Base-by-base conservation (phyloP, 2,888 invertebrate genomes). In the Agrochola lychnidis region DNA sequence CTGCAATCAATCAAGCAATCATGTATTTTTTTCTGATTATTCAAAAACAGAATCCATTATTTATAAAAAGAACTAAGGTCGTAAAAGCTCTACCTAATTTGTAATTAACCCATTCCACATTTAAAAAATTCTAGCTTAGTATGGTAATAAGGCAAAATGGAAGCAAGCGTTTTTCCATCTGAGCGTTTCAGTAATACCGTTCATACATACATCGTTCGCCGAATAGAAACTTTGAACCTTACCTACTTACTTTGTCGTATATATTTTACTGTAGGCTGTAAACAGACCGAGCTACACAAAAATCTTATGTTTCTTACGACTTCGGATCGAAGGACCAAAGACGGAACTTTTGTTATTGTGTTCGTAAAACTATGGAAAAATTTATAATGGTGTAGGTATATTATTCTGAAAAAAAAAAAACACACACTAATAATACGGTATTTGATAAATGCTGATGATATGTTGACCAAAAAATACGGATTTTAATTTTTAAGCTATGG, bases 81-180 rank as follows among this genome's bases (percentile, higher is more conserved):
- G 7, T 30, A 48, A 67, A 61, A 61, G 14, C 42, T 48, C 25
- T 4, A 59, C 51, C 0, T 14, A 62, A 9, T 61, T 4, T 40
- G 42, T 76, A 57, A 79, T 77, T 59, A 80, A 70, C 22, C 56
- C 64, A 70, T 81, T 68, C n/a, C 42, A 53, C 36, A 61, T 57
- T 66, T 63, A 1, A 56, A 78, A 40, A 78, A 40, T 10, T 48
- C 61, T 19, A 59, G 67, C 59, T 69, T 66, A 80, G 22, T 82
- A 82, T 81, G 81, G 66, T 63, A 82, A 84, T 84, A 16, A 73
- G 72, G 84, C 42, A 66, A 62, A 83, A 59, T 73, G 16, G 9
- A 61, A 57, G 80, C 63, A 61, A 70, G 25, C 64, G 53, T 70
- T 84, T 81, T 81, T 59, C 57, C 14, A 25, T 62, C 12, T 56